Evolutionary conservation across 2,113 vertebrate genomes (phyloP).

Genomic region (Misgurnus anguillicaudatus): DNA sequence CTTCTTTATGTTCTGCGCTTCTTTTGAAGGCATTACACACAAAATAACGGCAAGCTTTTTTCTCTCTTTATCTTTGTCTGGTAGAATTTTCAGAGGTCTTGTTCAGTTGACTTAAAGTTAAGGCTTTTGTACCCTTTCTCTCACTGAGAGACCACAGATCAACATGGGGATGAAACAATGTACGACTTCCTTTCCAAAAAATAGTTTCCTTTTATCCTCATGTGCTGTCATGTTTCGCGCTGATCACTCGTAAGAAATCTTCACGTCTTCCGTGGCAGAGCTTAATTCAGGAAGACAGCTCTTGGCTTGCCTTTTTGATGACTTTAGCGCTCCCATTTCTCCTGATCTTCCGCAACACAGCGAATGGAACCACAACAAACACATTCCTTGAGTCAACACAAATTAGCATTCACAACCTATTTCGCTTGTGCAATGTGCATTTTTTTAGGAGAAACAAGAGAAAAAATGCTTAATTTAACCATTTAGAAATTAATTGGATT

Average conservation of each 20-base stretch:
- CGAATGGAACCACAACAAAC: not conserved
- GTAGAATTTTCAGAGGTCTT: constrained; percentile 18
- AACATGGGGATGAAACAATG: not conserved
- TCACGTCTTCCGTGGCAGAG: not conserved
- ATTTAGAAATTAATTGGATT: no score
- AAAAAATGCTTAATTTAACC: no score
- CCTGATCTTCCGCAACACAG: constrained; percentile 3
- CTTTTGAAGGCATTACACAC: constrained; percentile 35
- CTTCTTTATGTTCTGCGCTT: constrained; percentile 5
- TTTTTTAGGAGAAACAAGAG: no score
- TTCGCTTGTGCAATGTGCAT: no score
- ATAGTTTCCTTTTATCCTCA: not conserved
- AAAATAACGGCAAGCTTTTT: not conserved
- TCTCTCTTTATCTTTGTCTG: constrained; percentile 12
- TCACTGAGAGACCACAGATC: constrained; percentile 18
- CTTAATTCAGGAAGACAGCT: not conserved
- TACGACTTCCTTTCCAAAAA: constrained; percentile 4
- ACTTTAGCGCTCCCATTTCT: not conserved
- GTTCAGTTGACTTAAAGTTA: constrained; percentile 18
- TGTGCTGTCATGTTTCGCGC: constrained; percentile 5
- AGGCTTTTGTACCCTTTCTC: constrained; percentile 19
- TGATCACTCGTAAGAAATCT: constrained; percentile 22
- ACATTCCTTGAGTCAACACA: not conserved
- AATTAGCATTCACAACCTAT: no score
- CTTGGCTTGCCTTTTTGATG: not conserved